Base-by-base conservation (phyloP, 2,797 vertebrate species). In the Typhlichthys subterraneus region DNA sequence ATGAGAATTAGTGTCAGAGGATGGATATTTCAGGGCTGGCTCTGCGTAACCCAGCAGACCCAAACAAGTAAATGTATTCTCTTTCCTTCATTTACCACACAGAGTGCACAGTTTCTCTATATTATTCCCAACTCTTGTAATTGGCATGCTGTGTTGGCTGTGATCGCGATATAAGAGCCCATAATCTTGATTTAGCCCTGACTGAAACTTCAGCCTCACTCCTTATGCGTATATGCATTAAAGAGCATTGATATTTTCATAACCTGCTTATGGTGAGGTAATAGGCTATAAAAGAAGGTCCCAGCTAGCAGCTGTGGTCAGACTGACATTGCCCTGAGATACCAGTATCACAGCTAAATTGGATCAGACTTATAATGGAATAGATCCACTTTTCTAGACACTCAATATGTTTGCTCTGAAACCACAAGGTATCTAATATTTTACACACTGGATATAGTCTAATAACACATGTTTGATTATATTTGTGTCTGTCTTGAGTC, bases 221-320 rank as follows among this genome's bases (percentile, higher is more conserved):
- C 74, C 77, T 72, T 66, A 69, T 51, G 29, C 75, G 65, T 75
- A 72, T 49, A 45, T 75, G 54, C 54, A 56, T 87, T 75, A 79
- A 73, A 79, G 77, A 83, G 69, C 80, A 70, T 76, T 90, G 89
- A 91, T 91, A 92, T 92, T 92, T 92, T 90, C 86, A 90, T 92
- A 91, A 91, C 90, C 91, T 80, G 59, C 80, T 78, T 75, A 78
- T 78, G 73, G 72, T 91, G 91, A 92, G 84, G 90, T 91, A 91
- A 91, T 80, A 65, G 66, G 81, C 90, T 91, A 87, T 88, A 91
- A 91, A 77, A 59, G 78, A 86, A 72, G 75, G 67, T 67, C 72
- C 69, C 77, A 67, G 65, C 78, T 81, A 84, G 85, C 92, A 93
- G 92, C 92, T 93, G 90, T 86, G 78, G 72, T 56, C 64, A 71